phyloP scores from a whole-genome alignment of 2,113 vertebrate genomes.

The Perca schrenkii region DNA sequence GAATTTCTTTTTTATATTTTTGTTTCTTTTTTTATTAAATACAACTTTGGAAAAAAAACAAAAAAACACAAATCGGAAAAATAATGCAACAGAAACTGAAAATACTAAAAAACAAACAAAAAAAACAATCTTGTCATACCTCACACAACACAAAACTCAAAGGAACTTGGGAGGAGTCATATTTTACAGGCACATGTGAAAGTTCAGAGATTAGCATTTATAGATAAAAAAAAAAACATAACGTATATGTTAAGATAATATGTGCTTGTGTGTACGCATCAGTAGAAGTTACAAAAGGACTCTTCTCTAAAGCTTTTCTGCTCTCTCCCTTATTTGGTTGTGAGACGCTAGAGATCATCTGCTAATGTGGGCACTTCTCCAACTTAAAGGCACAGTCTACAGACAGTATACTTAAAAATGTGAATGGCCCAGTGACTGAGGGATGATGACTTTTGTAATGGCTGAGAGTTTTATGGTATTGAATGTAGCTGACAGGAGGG shows the following conservation, averaged over 20 bases:
- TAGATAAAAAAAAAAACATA: constrained; percentile 40
- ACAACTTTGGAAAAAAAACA: constrained; percentile 74
- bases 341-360: constrained; percentile 1
- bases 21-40: constrained; percentile 70
- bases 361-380: constrained; percentile 34
- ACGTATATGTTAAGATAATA: constrained; percentile 70
- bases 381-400: constrained; percentile 34
- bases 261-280: constrained; percentile 77
- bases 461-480: constrained; percentile 84
- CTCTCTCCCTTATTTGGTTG: constrained; percentile 52
- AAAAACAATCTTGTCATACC: constrained; percentile 86
- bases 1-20: constrained; percentile 72
- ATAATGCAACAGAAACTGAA: constrained; percentile 80
- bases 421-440: constrained; percentile 71
- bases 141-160: constrained; percentile 86
- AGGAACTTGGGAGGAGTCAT: constrained; percentile 80
- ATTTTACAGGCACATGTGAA: constrained; percentile 79
- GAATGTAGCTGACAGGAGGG: constrained; percentile 88
- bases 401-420: constrained; percentile 60
- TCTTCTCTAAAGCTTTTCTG: constrained; percentile 65
- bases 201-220: constrained; percentile 70
- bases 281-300: constrained; percentile 71
- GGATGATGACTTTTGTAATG: constrained; percentile 71
- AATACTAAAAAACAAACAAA: constrained; percentile 62
- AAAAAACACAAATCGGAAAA: constrained; percentile 63